Base-by-base conservation (phyloP, 2,113 vertebrate genomes). In the Peucedramus taeniatus region DNA sequence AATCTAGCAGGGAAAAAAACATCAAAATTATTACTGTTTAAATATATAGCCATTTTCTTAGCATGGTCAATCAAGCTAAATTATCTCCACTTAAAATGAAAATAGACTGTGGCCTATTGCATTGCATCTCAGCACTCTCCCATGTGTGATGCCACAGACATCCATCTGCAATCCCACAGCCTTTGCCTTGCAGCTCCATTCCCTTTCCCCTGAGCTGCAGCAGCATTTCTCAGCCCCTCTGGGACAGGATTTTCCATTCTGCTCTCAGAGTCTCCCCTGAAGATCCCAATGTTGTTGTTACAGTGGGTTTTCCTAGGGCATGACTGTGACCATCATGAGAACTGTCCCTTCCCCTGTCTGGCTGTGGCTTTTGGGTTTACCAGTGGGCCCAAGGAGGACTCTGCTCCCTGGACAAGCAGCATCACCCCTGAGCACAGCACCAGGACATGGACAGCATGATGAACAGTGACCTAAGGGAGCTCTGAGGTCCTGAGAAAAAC, bases 1-100 rank as follows among this genome's bases (percentile, higher is more conserved):
- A 95, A 95, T 86, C 88, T 94, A 96, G 83, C 89, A 89, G 57
- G 7, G 11, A 94, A 71, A 4, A 83, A 94, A 89, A 69, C 75
- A 89, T 92, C 61, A 69, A 45, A 87, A 91, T 91, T 72, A 87
- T 79, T 78, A 64, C 93, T 94, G 45, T 42, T 95, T 91, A 84
- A 95, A 91, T 76, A 76, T 15, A 76, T 17, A 64, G 49, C 42
- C 45, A 42, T 91, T 94, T 93, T 79, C 81, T 87, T 76, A 79
- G 50, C 83, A 91, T 22, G 69, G 53, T 65, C 83, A 92, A 89
- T 79, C 77, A 91, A 94, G 61, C 33, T 76, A 91, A 71, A 94
- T 92, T 71, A 95, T 40, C 53, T 71, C 7, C 47, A 57, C 47
- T 76, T 76, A 50, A 44, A 72, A 89, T 49, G 60, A 87, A 87